phyloP scores from a whole-genome alignment of 35 echinoderm and acorn worm genomes.

The Holothuria glaberrima region DNA sequence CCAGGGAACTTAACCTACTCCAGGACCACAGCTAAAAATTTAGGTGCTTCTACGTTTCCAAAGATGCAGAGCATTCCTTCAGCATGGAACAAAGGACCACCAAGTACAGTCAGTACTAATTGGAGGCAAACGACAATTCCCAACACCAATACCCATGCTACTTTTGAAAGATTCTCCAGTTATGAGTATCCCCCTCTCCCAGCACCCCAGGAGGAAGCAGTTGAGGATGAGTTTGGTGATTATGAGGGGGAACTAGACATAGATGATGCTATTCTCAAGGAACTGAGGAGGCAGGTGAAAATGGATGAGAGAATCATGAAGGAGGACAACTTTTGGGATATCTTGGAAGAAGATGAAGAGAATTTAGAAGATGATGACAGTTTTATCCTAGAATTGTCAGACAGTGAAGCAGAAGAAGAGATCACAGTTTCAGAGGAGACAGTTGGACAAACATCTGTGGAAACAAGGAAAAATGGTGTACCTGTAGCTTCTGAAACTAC shows the following conservation, averaged over 20 bases:
- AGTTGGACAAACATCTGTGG: not conserved
- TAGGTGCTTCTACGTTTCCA: constrained; percentile 55
- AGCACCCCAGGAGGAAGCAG: not conserved
- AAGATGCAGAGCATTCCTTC: constrained; percentile 24
- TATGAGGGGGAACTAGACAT: constrained; percentile 77
- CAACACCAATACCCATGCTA: not conserved
- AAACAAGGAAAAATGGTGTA: not conserved
- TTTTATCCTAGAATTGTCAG: not conserved
- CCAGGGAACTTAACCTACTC: not conserved
- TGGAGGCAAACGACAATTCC: not conserved
- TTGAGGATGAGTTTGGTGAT: constrained; percentile 65
- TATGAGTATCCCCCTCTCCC: constrained; percentile 61
- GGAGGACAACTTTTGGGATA: not conserved
- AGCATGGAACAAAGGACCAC: constrained; percentile 11
- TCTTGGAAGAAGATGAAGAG: not conserved
- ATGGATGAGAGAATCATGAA: constrained; percentile 46
- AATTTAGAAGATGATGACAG: not conserved
- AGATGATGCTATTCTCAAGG: constrained; percentile 74
- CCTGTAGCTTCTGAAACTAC: not conserved
- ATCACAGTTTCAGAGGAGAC: not conserved
- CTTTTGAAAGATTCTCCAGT: constrained; percentile 43
- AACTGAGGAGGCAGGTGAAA: constrained; percentile 69
- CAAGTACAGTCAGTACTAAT: not conserved
- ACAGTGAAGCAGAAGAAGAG: not conserved
- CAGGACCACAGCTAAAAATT: not conserved